These are phyloP conservation scores for Myotis planiceps DNA, from an alignment of 2,797 vertebrate species.

Conservation along the genomic window DNA sequence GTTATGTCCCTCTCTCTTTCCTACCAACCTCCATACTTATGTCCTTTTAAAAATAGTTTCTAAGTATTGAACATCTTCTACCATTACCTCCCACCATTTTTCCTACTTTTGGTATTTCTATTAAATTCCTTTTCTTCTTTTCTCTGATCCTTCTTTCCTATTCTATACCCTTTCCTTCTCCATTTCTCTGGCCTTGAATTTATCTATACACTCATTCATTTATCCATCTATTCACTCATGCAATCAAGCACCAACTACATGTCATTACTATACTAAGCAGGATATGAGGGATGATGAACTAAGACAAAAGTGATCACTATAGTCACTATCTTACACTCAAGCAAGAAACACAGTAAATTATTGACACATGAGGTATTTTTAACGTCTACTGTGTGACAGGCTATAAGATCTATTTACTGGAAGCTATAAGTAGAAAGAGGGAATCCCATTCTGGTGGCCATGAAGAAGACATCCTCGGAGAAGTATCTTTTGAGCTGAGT, in stretches of 20 bases:
- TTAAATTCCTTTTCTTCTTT: neutral
- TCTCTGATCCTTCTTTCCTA: neutral
- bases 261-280: neutral
- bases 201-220: neutral
- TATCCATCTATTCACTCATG: neutral
- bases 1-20: neutral
- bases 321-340: neutral
- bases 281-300: neutral
- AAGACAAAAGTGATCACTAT: neutral
- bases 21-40: neutral
- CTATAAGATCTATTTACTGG: neutral
- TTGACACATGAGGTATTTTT: neutral
- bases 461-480: neutral
- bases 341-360: neutral
- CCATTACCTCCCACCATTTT: neutral
- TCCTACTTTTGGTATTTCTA: neutral
- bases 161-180: neutral
- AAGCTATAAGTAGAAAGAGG: neutral
- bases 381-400: neutral
- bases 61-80: neutral
- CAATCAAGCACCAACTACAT: neutral
- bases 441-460: neutral
- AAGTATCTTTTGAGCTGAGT: neutral
- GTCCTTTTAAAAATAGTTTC: neutral
- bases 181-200: neutral